Evolutionary conservation across 2,113 vertebrate species (phyloP).

Genomic region (Charina bottae): DNA sequence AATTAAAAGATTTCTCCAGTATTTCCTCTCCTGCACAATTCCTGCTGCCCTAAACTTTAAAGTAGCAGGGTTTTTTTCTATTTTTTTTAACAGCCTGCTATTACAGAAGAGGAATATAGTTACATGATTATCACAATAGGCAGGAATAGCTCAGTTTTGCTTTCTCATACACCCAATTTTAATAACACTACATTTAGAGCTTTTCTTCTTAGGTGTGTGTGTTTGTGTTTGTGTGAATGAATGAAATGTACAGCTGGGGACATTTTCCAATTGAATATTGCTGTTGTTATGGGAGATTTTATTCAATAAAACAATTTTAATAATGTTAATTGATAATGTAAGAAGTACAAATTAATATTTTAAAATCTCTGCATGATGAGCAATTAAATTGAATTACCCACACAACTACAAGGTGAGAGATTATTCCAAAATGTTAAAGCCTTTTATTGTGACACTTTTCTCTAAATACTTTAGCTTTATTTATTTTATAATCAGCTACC

Average conservation of each 20-base stretch:
- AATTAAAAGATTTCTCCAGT: neutral
- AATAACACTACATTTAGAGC: neutral
- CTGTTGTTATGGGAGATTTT: constrained; percentile 37
- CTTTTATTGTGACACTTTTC: constrained; percentile 66
- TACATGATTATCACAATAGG: neutral
- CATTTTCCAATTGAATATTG: constrained; percentile 16
- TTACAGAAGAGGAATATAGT: neutral
- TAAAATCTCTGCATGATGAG: constrained; percentile 66
- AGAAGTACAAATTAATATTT: constrained; percentile 67
- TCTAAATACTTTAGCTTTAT: constrained; percentile 67
- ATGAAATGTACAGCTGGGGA: neutral
- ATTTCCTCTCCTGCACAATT: neutral
- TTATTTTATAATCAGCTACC: constrained; percentile 51
- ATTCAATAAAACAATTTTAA: constrained; percentile 52
- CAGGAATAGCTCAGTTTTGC: neutral
- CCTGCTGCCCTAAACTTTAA: neutral
- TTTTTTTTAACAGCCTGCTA: neutral
- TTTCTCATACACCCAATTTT: neutral
- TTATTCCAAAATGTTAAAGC: constrained; percentile 67
- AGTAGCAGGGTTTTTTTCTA: neutral
- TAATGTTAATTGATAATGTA: constrained; percentile 65
- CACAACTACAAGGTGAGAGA: constrained; percentile 72
- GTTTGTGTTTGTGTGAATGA: neutral
- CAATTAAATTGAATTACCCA: constrained; percentile 76
- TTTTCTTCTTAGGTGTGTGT: neutral